Base-by-base conservation (phyloP, 1,140 invertebrate species). In the Magallana ariakensis region DNA sequence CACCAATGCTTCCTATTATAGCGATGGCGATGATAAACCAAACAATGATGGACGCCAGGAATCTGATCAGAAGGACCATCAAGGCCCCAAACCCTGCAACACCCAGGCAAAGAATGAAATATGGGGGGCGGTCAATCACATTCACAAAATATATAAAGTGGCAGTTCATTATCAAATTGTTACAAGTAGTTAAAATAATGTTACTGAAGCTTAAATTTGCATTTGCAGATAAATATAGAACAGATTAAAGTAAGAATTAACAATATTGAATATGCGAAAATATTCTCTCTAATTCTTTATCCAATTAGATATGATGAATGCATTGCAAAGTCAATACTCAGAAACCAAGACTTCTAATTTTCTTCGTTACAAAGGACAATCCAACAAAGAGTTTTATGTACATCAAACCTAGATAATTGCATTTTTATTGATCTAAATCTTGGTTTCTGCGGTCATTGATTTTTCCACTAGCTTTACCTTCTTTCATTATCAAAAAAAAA, bases 21-120 rank as follows among this genome's bases (percentile, higher is more conserved):
- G 98, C 97, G 80, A 97, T 93, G 84, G 97, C 96, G 95, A 98
- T 97, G 89, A 98, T 97, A 83, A 98, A 96, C 96, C 97, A 98
- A 15, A 97, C 97, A 0, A 98, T 97, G 54, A 98, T 92, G 85
- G 96, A 96, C 0, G 98, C 97, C 87, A 98, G 92, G 93, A 97
- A 97, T 94, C 98, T 97, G 90, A 98, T 96, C 88, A 98, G 96
- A 75, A 97, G 96, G 16, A 98, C 97, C 95, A 98, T 96, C 11
- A 97, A 94, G 82, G 98, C 95, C 10, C 97, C 97, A 82, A 98
- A 95, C 91, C 97, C 97, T 98, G 91, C 11, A 91, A 91, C 89
- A 80, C 82, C 70, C 80, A 82, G 46, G 10, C 53, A 13, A 54
- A 82, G 15, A 16, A 82, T 75, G 66, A 75, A 75, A 75, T 33